Evolutionary conservation across 2,113 vertebrate species (phyloP).

Genomic region (Scortum barcoo): DNA sequence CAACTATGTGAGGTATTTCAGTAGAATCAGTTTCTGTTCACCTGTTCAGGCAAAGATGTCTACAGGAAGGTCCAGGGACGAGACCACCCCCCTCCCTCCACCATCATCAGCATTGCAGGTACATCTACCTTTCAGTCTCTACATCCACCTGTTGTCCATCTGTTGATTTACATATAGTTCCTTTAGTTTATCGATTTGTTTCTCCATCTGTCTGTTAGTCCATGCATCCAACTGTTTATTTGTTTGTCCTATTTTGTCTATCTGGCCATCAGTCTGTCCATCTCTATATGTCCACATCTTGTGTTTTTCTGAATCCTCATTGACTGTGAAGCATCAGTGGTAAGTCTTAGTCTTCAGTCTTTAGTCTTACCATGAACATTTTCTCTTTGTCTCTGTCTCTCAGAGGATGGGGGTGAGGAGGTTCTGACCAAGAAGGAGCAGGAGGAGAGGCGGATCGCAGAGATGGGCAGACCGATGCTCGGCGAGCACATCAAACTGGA

Average conservation of each 20-base stretch:
- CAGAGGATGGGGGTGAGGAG: conserved; percentile 88
- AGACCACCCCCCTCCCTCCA: conserved; percentile 28
- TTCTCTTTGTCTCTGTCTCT: neutral
- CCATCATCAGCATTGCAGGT: conserved; percentile 69
- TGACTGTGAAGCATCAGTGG: too few relatives aligned
- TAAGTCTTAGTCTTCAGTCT: too few relatives aligned
- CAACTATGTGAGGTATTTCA: neutral
- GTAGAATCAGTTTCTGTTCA: conserved; percentile 20
- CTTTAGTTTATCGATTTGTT: too few relatives aligned
- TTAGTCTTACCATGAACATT: neutral
- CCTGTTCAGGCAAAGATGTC: conserved; percentile 69
- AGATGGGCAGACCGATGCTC: conserved; percentile 91
- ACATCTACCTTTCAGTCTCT: neutral
- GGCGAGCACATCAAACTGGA: conserved; percentile 93
- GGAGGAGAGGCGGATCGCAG: conserved; percentile 91
- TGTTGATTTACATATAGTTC: too few relatives aligned
- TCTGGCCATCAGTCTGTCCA: too few relatives aligned
- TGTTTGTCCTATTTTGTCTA: too few relatives aligned
- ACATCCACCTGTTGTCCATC: neutral
- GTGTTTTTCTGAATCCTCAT: too few relatives aligned
- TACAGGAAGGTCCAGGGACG: conserved; percentile 78
- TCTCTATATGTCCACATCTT: too few relatives aligned
- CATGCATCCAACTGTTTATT: too few relatives aligned
- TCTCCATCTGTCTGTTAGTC: neutral
- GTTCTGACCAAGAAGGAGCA: conserved; percentile 90